Percentiles rank a stretch among this genome's conserved stretches.
Evolutionary conservation across 2,797 vertebrate genomes (phyloP).

Genomic region (Parambassis ranga): DNA sequence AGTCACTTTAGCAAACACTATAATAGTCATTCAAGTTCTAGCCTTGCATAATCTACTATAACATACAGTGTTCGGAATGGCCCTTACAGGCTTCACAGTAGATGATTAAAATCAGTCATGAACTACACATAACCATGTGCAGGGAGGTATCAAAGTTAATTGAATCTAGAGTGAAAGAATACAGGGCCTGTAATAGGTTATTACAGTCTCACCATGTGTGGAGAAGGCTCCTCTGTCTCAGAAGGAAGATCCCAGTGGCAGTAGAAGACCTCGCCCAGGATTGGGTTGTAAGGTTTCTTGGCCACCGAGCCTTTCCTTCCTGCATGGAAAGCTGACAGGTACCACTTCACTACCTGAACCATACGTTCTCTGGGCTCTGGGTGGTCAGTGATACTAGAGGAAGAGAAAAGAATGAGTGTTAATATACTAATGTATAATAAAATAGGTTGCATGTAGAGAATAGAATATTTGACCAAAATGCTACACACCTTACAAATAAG

Average conservation of each 20-base stretch:
- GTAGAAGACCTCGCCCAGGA: conserved; percentile 96
- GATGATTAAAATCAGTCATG: too few relatives aligned
- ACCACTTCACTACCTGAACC: conserved; percentile 97
- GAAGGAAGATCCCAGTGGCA: conserved; percentile 94
- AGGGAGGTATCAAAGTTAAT: neutral
- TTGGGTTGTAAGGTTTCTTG: conserved; percentile 99
- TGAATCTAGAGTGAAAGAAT: neutral
- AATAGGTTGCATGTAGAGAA: neutral
- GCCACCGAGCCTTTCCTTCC: conserved; percentile 98
- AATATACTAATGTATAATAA: too few relatives aligned
- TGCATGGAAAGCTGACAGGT: conserved; percentile 97
- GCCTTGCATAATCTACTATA: neutral
- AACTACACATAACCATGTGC: neutral
- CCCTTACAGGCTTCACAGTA: too few relatives aligned
- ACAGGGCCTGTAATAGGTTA: too few relatives aligned
- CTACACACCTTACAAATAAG: conserved; percentile 91
- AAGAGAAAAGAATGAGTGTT: neutral
- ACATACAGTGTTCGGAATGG: neutral
- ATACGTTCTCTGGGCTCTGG: conserved; percentile 92
- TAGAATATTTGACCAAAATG: neutral
- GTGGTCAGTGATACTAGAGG: conserved; percentile 91
- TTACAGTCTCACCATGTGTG: conserved; percentile 59
- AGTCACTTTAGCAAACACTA: too few relatives aligned
- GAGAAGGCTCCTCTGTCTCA: conserved; percentile 85
- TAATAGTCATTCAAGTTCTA: neutral